Base-by-base conservation (phyloP, 2,888 invertebrate genomes). In the Drosophila greeni region DNA sequence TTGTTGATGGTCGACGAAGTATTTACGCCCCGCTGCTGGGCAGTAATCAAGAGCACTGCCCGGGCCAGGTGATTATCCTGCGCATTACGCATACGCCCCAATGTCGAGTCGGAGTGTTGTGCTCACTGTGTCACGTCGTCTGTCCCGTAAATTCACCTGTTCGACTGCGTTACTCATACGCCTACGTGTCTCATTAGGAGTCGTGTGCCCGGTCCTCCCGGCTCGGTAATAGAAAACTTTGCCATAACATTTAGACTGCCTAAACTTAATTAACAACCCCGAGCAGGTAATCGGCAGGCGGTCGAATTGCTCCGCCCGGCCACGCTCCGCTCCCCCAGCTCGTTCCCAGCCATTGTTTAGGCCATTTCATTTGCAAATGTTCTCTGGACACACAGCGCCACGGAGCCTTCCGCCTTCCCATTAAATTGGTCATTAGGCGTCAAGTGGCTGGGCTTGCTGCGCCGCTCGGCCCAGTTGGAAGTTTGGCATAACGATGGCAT, bases 401-500 rank as follows among this genome's bases (percentile, higher is more conserved):
- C 29, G 47, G 40, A 51, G 39, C 29, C 20, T 45, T 47, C 52
- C 56, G 61, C 66, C 64, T 66, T 39, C 56, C 73, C 68, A 78
- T 78, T 78, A 81, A 81, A 77, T 72, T 81, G 81, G 80, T 78
- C 81, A 81, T 82, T 82, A 82, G 75, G 80, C 82, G 78, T 78
- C 80, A 81, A 81, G 80, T 81, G 78, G 78, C 76, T 20, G 31
- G 45, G 45, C 9, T 74, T 72, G 67, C 70, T 77, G 71, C 61
- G 56, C 69, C 68, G 61, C 70, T 56, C 58, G 66, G 67, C 62
- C 47, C 51, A 37, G 56, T 51, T 29, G 51, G 49, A 12, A 26
- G 45, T 47, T 60, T 31, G 56, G 56, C 37, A 45, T 39, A 45
- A 58, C 49, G 31, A 48, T 36, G 51, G 61, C 75, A 69, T 54